These are phyloP conservation scores for Stigmatopora nigra DNA, from an alignment of 2,113 vertebrate genomes.

Conservation along the genomic window DNA sequence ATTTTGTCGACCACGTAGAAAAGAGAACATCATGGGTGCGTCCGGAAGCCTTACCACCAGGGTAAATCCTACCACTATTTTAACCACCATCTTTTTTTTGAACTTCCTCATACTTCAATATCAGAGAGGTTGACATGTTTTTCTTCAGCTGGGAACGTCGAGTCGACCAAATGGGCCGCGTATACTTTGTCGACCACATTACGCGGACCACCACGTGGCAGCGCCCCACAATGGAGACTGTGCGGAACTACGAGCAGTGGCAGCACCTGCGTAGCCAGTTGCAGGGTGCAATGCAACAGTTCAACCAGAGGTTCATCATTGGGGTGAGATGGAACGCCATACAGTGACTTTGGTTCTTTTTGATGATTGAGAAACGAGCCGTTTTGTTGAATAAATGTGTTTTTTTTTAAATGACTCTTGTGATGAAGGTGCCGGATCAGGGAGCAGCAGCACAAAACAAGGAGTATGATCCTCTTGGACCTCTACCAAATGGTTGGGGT, in stretches of 20 bases:
- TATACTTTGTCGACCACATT: constrained; percentile 97
- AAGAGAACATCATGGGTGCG: constrained; percentile 98
- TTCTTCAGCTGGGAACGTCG: constrained; percentile 86
- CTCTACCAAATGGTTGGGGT: constrained; percentile 95
- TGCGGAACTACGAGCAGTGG: constrained; percentile 97
- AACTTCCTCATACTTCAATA: not conserved
- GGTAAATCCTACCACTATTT: constrained; percentile 65
- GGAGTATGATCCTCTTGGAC: constrained; percentile 94
- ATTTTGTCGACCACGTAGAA: constrained; percentile 95
- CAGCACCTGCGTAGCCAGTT: constrained; percentile 93
- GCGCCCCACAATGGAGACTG: constrained; percentile 87
- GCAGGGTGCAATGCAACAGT: constrained; percentile 97
- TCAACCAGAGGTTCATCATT: constrained; percentile 96
- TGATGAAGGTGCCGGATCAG: constrained; percentile 82
- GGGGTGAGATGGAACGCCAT: constrained; percentile 72
- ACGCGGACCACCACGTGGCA: constrained; percentile 96
- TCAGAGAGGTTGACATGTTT: not conserved
- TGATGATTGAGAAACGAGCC: not conserved
- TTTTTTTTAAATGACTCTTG: not conserved
- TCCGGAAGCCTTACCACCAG: constrained; percentile 88
- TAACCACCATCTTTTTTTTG: constrained; percentile 1
- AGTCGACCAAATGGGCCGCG: constrained; percentile 91
- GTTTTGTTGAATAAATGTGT: not conserved
- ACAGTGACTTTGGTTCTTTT: not conserved
- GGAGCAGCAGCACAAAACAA: constrained; percentile 78